Base-by-base conservation (phyloP, 2,113 vertebrate genomes). In the Rynchops niger region DNA sequence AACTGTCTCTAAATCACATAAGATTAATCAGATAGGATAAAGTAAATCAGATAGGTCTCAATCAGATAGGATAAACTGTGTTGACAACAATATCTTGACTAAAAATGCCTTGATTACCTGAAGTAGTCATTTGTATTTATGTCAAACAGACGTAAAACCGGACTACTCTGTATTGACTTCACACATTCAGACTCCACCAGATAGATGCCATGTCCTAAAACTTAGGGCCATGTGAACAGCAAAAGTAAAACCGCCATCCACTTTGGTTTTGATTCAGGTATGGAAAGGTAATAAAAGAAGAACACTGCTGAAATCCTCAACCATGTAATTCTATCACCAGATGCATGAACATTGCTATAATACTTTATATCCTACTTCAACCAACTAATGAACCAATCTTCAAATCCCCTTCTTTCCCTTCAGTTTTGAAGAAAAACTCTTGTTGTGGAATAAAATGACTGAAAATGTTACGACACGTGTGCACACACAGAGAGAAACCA, bases 41-140 rank as follows among this genome's bases (percentile, higher is more conserved):
- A 82, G 58, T 69, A 61, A 61, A 61, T 26, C 59, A 61, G 59
- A 61, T 61, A 36, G 29, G 27, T 89, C 63, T 90, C 86, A 93
- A 89, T 88, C 79, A 88, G 74, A 93, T 66, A 2, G 8, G 65
- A 66, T 66, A 88, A 92, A 79, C 55, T 70, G 21, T 66, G 69
- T 45, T 88, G 86, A 92, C 71, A 90, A 90, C 42, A 45, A 53
- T 8, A 45, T 73, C 45, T 36, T 82, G 70, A 93, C 87, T 86
- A 49, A 43, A 88, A 91, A 30, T 73, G 67, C 63, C 27, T 78
- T 83, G 72, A 77, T 65, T 74, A 45, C 36, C 50, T 73, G 59
- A 77, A 86, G 42, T 36, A 86, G 53, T 81, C 30, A 95, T 90
- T 71, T 93, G 65, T 87, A 69, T 85, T 91, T 96, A 87, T 78